Percentiles rank a stretch among this genome's conserved stretches.
Conservation (phyloP, 2,888 invertebrate species). For the Heliconius cydno region DNA sequence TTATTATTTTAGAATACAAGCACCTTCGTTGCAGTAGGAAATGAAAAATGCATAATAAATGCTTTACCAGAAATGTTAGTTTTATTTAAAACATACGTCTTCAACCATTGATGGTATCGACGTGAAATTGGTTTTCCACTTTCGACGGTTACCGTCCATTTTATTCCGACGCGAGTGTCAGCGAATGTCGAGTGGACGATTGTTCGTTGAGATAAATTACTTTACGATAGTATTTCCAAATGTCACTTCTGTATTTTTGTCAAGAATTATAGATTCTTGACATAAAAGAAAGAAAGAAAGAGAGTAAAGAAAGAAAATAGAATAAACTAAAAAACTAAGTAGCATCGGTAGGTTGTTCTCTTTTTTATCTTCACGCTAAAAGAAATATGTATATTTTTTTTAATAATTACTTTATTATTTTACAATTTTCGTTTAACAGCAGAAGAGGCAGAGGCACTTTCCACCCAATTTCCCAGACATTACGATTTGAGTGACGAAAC, state of each 20-base stretch:
- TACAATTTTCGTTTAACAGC: too few species aligned
- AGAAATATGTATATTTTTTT: too few species aligned
- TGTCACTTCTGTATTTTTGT: background rate
- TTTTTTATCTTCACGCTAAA: too few species aligned
- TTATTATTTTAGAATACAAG: too few species aligned
- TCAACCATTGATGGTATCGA: slow-evolving; percentile 56
- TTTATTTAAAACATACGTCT: slow-evolving; percentile 60
- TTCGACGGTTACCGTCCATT: slow-evolving; percentile 55
- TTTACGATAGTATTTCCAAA: slow-evolving; percentile 17
- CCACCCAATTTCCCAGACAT: too few species aligned
- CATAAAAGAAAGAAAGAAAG: too few species aligned
- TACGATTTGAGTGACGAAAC: too few species aligned
- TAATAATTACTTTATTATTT: too few species aligned
- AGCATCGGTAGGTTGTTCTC: too few species aligned
- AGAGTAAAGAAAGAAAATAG: too few species aligned
- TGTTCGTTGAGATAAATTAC: slow-evolving; percentile 41
- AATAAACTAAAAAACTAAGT: too few species aligned
- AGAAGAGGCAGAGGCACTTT: too few species aligned
- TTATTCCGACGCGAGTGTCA: slow-evolving; percentile 50
- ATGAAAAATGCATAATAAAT: background rate
- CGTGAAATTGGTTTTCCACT: slow-evolving; percentile 70
- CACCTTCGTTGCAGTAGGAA: background rate
- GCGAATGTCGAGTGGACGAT: slow-evolving; percentile 37
- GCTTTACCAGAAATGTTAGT: slow-evolving; percentile 45
- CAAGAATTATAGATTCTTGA: background rate